phyloP scores from a whole-genome alignment of 2,888 invertebrate species.

The Agonopterix subpropinquella region DNA sequence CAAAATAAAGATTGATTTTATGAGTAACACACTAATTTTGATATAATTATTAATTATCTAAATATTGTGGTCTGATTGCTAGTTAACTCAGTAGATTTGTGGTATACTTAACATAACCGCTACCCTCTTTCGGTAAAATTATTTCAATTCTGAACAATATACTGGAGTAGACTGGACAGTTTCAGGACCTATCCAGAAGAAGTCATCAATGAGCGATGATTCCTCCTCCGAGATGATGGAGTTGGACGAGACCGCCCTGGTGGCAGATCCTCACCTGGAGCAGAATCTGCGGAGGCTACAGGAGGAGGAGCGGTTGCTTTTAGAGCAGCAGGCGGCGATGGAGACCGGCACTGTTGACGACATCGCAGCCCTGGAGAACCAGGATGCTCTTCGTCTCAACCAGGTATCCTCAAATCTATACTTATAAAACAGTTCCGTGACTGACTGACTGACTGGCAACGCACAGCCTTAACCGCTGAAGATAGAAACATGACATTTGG shows the following conservation, averaged over 20 bases:
- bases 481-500: too few species aligned
- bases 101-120: too few species aligned
- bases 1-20: too few species aligned
- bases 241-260: constrained; percentile 89
- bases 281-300: constrained; percentile 63
- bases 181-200: constrained; percentile 92
- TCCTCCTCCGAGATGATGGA: constrained; percentile 95
- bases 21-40: too few species aligned
- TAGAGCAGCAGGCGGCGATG: constrained; percentile 85
- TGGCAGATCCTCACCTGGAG: constrained; percentile 67
- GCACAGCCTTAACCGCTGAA: too few species aligned
- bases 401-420: constrained; percentile 35
- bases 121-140: too few species aligned
- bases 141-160: too few species aligned
- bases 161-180: constrained; percentile 27
- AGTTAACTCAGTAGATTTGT: too few species aligned
- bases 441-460: too few species aligned
- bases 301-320: constrained; percentile 83
- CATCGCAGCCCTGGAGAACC: constrained; percentile 53
- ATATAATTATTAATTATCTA: too few species aligned
- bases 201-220: constrained; percentile 88
- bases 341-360: constrained; percentile 64
- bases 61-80: too few species aligned
- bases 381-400: constrained; percentile 56
- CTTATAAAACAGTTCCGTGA: too few species aligned